Evolutionary conservation across 2,113 vertebrate species (phyloP).

Genomic region (Ammodytes dubius): DNA sequence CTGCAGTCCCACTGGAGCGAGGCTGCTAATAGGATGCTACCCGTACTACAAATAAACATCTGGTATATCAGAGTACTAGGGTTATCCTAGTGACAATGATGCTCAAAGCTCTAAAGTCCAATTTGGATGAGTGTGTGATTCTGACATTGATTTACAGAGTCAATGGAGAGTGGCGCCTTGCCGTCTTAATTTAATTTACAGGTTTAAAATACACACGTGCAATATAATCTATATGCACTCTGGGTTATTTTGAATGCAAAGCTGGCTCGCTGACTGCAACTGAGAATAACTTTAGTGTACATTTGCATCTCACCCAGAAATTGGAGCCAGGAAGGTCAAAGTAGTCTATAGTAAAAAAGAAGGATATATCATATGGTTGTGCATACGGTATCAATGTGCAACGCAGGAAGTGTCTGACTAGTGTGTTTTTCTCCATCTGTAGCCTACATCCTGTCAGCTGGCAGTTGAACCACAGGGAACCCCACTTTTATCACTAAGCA

Average conservation of each 20-base stretch:
- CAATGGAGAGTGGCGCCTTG: background rate
- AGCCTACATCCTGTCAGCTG: slow-evolving; percentile 70
- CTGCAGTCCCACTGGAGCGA: slow-evolving; percentile 67
- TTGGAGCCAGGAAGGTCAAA: slow-evolving; percentile 34
- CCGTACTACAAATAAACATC: slow-evolving; percentile 61
- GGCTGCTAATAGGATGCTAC: slow-evolving; percentile 69
- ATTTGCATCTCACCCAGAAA: slow-evolving; percentile 24
- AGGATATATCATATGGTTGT: slow-evolving; percentile 16
- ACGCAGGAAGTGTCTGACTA: slow-evolving; percentile 65
- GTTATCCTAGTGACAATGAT: background rate
- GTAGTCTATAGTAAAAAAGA: background rate
- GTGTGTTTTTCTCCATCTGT: slow-evolving; percentile 63
- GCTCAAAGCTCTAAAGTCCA: background rate
- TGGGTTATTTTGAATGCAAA: slow-evolving; percentile 53
- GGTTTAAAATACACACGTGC: slow-evolving; percentile 55
- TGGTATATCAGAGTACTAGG: slow-evolving; percentile 37
- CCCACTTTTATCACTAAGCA: slow-evolving; percentile 47
- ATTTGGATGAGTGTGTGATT: slow-evolving; percentile 8
- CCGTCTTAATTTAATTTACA: slow-evolving; percentile 37
- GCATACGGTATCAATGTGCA: slow-evolving; percentile 36
- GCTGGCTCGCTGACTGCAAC: background rate
- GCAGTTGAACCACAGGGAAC: slow-evolving; percentile 51
- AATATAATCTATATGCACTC: slow-evolving; percentile 35
- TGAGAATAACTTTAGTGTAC: slow-evolving; percentile 43
- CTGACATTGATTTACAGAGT: background rate